Base-by-base conservation (phyloP, 1,140 invertebrate genomes). In the Papilio helenus region DNA sequence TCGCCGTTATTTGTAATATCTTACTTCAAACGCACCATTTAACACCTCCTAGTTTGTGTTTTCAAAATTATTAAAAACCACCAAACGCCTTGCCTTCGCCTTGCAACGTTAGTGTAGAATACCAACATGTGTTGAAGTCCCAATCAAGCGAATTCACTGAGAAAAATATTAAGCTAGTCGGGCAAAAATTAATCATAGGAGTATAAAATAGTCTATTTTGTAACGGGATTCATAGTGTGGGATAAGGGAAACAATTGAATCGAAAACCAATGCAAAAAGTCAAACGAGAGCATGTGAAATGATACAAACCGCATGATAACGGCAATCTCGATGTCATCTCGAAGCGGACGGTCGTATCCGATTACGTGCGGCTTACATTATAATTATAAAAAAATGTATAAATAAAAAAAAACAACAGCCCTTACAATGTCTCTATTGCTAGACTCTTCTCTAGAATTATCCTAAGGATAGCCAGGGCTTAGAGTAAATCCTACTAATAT, bases 221-320 rank as follows among this genome's bases (percentile, higher is more conserved):
- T 79, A 84, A 84, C 86, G 82, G 86, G 80, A 84, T 72, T 61
- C 34, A 49, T 72, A 39, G 78, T 82, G 82, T 82, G 83, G 71
- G 80, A 84, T 80, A 74, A 58, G 20, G 65, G 58, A 83, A 58
- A 88, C 85, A 88, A 88, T 86, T 81, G 79, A 76, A 83, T 83
- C 84, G 83, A 85, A 86, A 85, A 84, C 77, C 51, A 61, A 82
- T 80, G 80, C 80, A 81, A 87, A 83, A 89, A 89, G 83, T 72
- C 55, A 20, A 83, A 83, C 82, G 81, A 83, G 85, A 87, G 81
- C 86, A 83, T 89, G 88, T 82, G 88, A 89, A 89, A 79, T 85
- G 80, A 85, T 80, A 78, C 85, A 81, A 71, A 72, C 55, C 16
- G 68, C 39, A 44, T 49, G 72, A 80, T 87, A 88, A 88, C 86